Evolutionary conservation across 37 sponge, comb jelly and placozoan species (phyloP), one percentile per base, ranked within the genome.

Genomic region (Aplysina aerophoba): DNA sequence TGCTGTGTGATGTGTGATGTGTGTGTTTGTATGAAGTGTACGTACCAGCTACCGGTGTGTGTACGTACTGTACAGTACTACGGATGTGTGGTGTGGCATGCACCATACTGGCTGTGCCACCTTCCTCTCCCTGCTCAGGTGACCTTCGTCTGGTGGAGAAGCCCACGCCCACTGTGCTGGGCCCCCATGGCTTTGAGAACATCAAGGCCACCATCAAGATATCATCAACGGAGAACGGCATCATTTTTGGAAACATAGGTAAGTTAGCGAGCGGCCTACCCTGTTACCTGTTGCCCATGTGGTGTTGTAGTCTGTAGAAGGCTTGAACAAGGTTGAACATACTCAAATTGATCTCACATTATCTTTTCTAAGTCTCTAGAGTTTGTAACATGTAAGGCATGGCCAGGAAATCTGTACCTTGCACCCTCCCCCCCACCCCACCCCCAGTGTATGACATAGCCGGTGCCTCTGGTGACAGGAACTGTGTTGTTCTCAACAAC

Each of bases 211-310:
- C 84, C 31, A 91, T 98, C 55, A 96, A 99, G 67, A 97, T 99
- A 36, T 97, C 99, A 5, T 97, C 97, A 40, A 99, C 99, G 34
- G 99, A 99, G 83, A 97, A 97, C 88, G 99, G 97, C 78, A 91
- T 99, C 67, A 99, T 99, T 30, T 99, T 99, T 84, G 99, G 99
- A 55, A 99, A 99, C 62, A 99, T 99, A 59, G 97, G 96, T 96
- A 44, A 73, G 82, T 61, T 28, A n/a, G n/a, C n/a, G n/a, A n/a
- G n/a, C n/a, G n/a, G n/a, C n/a, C n/a, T n/a, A n/a, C n/a, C n/a
- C n/a, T n/a, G n/a, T n/a, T n/a, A n/a, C n/a, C n/a, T n/a, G n/a
- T n/a, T n/a, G n/a, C n/a, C n/a, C n/a, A n/a, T n/a, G n/a, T n/a
- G n/a, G n/a, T n/a, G n/a, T n/a, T n/a, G n/a, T n/a, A n/a, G n/a